Percentiles rank a stretch among this genome's conserved stretches.
Conservation (phyloP, 2,888 invertebrate genomes). For the Lissonota sp. region DNA sequence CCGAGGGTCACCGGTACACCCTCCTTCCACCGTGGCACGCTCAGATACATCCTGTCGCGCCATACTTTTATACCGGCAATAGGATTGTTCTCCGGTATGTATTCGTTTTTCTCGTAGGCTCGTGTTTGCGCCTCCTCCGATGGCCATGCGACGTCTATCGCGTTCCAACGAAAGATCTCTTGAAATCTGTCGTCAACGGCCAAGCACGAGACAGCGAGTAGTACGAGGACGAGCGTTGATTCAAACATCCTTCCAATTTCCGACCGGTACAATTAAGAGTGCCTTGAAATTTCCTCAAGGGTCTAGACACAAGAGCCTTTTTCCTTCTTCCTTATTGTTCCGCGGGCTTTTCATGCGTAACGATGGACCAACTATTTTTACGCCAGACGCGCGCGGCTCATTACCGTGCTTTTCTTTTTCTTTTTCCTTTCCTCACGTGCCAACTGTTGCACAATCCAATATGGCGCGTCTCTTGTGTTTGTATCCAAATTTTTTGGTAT, state of each 20-base stretch:
- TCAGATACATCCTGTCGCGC: constrained; percentile 88
- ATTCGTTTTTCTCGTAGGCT: constrained; percentile 86
- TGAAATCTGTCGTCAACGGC: constrained; percentile 85
- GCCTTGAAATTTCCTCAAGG: neutral
- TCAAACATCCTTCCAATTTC: constrained; percentile 54
- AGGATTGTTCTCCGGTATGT: constrained; percentile 88
- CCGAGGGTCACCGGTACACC: constrained; percentile 90
- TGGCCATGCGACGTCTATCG: constrained; percentile 89
- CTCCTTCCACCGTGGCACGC: constrained; percentile 88
- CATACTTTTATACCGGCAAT: constrained; percentile 89
- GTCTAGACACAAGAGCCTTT: neutral
- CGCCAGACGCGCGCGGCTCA: constrained; percentile 7
- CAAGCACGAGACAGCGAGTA: constrained; percentile 56
- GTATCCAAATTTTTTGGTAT: too few species aligned
- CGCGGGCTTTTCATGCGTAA: neutral
- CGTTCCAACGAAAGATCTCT: constrained; percentile 90
- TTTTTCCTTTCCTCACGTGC: constrained; percentile 48
- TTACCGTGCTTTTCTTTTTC: constrained; percentile 39
- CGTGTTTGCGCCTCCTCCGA: constrained; percentile 85
- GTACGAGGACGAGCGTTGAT: constrained; percentile 58
- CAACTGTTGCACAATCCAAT: constrained; percentile 59
- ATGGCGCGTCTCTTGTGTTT: neutral
- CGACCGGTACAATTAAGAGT: neutral
- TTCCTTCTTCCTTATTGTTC: neutral
- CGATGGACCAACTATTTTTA: constrained; percentile 50